Base-by-base conservation (phyloP, 2,888 invertebrate genomes). In the Portevinia maculata region DNA sequence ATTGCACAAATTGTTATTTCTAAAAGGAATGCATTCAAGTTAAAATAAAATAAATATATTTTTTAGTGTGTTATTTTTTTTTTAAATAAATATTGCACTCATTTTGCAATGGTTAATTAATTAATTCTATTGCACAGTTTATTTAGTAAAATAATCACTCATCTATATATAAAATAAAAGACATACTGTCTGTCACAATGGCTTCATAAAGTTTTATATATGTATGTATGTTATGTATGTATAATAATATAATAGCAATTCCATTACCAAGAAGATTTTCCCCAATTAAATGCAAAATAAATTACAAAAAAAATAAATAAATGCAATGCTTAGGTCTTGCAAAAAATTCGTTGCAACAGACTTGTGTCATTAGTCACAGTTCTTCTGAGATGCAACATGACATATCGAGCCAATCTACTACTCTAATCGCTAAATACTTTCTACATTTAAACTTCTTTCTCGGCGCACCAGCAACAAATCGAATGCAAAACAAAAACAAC, bases 401-500 rank as follows among this genome's bases (percentile, higher is more conserved):
- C 24, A 55, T 57, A 70, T 76, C 53, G 46, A 70, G 62, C 19
- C 44, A 70, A 24, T 65, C 44, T 15, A 24, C 28, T 67, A 55
- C 15, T 11, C 57, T 69, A 69, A 57, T 57, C 65, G 37, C 48
- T 52, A 55, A 79, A 79, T 79, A 74, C 67, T 79, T 79, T 74
- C 73, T 59, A 73, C 48, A 37, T 28, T 39, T 19, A 1, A 6
- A 13, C 39, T 7, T 30, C 13, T 0, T n/a, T n/a, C n/a, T 30
- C 21, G 19, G 28, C 28, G 15, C n/a, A n/a, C 21, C 30, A 59
- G 78, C 67, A 78, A 83, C 83, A 83, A 83, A 71, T 83, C 67
- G 71, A 67, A 71, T 83, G 83, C 83, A 73, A 83, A 62, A 83
- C 83, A 78, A 83, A 83, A 76, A 76, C 75, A 67, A 50, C 32